Base-by-base conservation (phyloP, 2,797 vertebrate genomes). In the Epinephelus malabaricus region DNA sequence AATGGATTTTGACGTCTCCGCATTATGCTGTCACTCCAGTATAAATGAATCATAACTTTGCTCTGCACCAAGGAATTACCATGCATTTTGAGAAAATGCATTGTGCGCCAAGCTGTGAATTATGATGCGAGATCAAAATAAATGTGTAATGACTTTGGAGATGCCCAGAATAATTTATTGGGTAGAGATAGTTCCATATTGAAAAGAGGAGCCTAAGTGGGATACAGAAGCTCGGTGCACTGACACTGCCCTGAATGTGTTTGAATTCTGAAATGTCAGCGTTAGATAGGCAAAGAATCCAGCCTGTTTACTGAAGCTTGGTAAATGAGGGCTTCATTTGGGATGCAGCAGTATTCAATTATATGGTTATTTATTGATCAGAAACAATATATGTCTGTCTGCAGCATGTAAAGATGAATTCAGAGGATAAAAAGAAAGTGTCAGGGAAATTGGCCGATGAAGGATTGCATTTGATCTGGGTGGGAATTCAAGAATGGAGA, bases 31-130 rank as follows among this genome's bases (percentile, higher is more conserved):
- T 99, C 98, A 99, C 96, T 98, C 97, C 95, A 92, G 93, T 97
- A 97, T 97, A 99, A 99, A 98, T 98, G 97, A 98, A 98, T 98
- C 97, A 98, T 99, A 98, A 98, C 97, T 99, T 98, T 96, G 95
- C 96, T 96, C 96, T 96, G 96, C 96, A 92, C 95, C 95, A 95
- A 97, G 96, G 97, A 99, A 98, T 99, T 98, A 98, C 97, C 96
- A 95, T 95, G 96, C 96, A 97, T 99, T 99, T 98, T 96, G 95
- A 97, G 96, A 96, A 98, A 98, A 98, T 96, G 96, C 97, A 98
- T 97, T 95, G 96, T 95, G 95, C 95, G 94, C 95, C 93, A 92
- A 96, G 95, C 95, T 97, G 95, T 97, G 97, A 98, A 98, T 98
- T 97, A 98, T 98, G 97, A 98, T 97, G 94, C 91, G 91, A 96